Percentiles rank a stretch among this genome's conserved stretches.
These are phyloP conservation scores for Lethrus apterus DNA, from an alignment of 1,140 invertebrate genomes.

Conservation along the genomic window DNA sequence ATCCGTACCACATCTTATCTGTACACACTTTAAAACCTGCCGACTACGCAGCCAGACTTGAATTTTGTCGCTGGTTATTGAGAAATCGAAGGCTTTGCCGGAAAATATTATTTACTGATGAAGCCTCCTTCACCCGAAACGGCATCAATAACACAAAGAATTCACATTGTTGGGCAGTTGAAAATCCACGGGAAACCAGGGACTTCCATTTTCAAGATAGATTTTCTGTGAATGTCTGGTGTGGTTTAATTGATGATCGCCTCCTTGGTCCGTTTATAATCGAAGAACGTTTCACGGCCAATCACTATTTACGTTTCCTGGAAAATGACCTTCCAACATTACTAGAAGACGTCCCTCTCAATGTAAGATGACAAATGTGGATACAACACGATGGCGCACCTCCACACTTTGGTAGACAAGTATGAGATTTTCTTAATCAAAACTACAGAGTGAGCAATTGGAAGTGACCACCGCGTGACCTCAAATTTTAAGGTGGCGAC, in stretches of 20 bases:
- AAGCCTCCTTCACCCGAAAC: too few relatives aligned
- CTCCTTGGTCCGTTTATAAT: slow-evolving; percentile 5
- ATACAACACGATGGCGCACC: slow-evolving; percentile 15
- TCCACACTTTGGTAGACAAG: slow-evolving; percentile 29
- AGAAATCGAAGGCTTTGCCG: slow-evolving; percentile 2
- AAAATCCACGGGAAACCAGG: background rate
- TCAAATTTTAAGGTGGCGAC: too few relatives aligned
- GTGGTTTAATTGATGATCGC: slow-evolving; percentile 4
- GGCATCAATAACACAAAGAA: slow-evolving; percentile 9
- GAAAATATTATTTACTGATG: slow-evolving; percentile 3
- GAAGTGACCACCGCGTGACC: too few relatives aligned
- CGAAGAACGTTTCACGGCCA: slow-evolving; percentile 7
- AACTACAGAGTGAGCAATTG: too few relatives aligned
- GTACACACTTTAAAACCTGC: slow-evolving; percentile 11
- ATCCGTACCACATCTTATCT: slow-evolving; percentile 4
- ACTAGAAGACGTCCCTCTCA: slow-evolving; percentile 12
- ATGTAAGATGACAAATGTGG: slow-evolving; percentile 3
- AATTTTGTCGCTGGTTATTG: slow-evolving; percentile 10
- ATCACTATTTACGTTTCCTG: slow-evolving; percentile 2
- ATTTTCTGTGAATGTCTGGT: slow-evolving; percentile 10
- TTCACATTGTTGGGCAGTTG: slow-evolving; percentile 10
- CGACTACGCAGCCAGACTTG: slow-evolving; percentile 7
- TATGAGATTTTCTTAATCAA: slow-evolving; percentile 30
- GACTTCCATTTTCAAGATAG: slow-evolving; percentile 6
- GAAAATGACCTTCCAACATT: background rate